These are phyloP conservation scores for Magallana nippona DNA, from an alignment of 2,888 invertebrate genomes.

Conservation along the genomic window DNA sequence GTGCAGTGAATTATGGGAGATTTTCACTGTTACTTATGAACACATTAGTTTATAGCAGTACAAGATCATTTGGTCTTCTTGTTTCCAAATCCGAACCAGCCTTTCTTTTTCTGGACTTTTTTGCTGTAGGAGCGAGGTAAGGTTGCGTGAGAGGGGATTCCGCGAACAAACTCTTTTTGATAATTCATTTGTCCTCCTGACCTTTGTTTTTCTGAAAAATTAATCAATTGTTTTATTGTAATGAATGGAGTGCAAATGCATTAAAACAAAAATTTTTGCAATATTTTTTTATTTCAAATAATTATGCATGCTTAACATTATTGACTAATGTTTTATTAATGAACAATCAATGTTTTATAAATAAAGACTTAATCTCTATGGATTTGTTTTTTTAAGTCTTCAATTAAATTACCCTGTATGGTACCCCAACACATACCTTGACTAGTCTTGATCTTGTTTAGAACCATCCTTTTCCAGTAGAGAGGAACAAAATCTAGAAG, in stretches of 20 bases:
- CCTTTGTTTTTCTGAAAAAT: constrained; percentile 58
- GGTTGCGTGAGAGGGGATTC: constrained; percentile 57
- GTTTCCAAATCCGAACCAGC: constrained; percentile 60
- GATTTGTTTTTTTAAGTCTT: no score
- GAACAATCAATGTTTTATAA: no score
- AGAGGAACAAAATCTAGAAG: constrained; percentile 74
- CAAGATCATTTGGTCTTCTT: constrained; percentile 60
- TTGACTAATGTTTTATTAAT: no score
- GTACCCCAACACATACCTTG: constrained; percentile 55
- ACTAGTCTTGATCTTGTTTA: constrained; percentile 67
- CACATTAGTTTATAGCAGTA: not conserved
- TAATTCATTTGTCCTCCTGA: constrained; percentile 47
- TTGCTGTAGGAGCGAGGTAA: constrained; percentile 51
- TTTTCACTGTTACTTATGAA: constrained; percentile 15
- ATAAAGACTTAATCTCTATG: no score
- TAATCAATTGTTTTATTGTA: not conserved
- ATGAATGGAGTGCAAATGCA: no score
- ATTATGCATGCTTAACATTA: no score
- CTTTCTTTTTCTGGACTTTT: constrained; percentile 60
- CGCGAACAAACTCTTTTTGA: constrained; percentile 57
- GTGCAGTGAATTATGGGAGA: constrained; percentile 30
- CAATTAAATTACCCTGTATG: not conserved
- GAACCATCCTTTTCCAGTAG: constrained; percentile 69
- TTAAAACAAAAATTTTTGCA: no score
- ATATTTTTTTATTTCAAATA: no score